phyloP scores from a whole-genome alignment of 2,113 vertebrate species.

The Prinia subflava region DNA sequence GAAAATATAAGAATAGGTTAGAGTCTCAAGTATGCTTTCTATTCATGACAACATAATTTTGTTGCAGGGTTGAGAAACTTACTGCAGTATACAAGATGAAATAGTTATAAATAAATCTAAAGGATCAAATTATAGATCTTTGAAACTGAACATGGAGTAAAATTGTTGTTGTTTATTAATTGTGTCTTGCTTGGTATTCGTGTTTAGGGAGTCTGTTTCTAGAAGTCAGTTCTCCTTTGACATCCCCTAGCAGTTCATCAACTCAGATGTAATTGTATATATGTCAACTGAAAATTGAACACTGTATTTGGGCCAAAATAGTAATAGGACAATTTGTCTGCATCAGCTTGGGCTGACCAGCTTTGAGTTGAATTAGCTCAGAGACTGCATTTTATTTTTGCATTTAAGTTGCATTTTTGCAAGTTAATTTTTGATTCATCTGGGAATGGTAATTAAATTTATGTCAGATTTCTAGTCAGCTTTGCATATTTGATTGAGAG shows the following conservation, averaged over 20 bases:
- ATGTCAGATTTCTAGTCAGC: not conserved
- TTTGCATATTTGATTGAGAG: not conserved
- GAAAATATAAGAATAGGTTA: conserved; percentile 19
- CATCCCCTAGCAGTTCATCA: accelerated
- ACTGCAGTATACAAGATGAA: not conserved
- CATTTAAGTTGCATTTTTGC: not conserved
- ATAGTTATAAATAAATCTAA: not conserved
- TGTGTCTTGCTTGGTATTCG: not conserved
- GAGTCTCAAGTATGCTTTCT: conserved; percentile 32
- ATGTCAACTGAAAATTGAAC: not conserved
- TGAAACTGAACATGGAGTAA: not conserved
- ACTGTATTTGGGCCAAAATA: not conserved
- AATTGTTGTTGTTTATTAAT: not conserved
- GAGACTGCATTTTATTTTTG: not conserved
- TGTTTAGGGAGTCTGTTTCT: not conserved
- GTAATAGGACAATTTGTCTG: not conserved
- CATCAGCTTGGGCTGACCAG: not conserved
- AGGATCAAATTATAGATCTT: not conserved
- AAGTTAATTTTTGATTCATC: not conserved
- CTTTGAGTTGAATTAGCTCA: not conserved
- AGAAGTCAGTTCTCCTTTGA: not conserved
- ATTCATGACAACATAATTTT: conserved; percentile 29
- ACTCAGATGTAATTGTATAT: not conserved
- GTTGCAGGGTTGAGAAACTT: not conserved
- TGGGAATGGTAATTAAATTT: not conserved